Evolutionary conservation across 2,888 invertebrate genomes (phyloP).

Genomic region (Galeopsomyia nigrocyanea): DNA sequence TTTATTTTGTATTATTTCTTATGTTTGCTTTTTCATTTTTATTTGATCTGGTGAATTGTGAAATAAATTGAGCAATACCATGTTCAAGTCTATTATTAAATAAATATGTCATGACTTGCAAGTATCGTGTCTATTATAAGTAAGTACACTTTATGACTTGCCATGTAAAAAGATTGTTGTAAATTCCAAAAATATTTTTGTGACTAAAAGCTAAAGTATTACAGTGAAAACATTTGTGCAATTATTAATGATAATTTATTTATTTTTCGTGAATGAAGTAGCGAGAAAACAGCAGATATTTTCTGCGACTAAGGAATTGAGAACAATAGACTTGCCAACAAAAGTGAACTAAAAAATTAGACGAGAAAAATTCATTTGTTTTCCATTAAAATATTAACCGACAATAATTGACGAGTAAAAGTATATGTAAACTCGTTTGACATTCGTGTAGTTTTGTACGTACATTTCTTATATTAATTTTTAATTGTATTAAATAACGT

Average conservation of each 20-base stretch:
- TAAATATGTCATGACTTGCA: not conserved
- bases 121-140: not conserved
- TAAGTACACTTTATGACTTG: no score
- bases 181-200: slow-evolving; percentile 6
- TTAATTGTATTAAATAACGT: no score
- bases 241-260: slow-evolving; percentile 20
- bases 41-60: no score
- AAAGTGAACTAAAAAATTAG: no score
- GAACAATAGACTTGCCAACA: no score
- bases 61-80: not conserved
- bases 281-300: no score
- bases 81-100: not conserved
- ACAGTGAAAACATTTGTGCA: slow-evolving; percentile 12
- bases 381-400: slow-evolving; percentile 15
- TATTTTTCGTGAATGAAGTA: no score
- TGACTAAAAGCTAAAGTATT: slow-evolving; percentile 4
- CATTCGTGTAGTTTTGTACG: slow-evolving; percentile 12
- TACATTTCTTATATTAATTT: not conserved
- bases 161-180: slow-evolving; percentile 1
- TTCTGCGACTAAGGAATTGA: no score
- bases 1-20: no score
- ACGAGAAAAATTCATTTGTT: not conserved
- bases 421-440: not conserved
- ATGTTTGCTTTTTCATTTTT: no score
- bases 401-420: slow-evolving; percentile 34